Evolutionary conservation across 2,113 vertebrate species (phyloP).

Genomic region (Microcebus lehilahytsara): DNA sequence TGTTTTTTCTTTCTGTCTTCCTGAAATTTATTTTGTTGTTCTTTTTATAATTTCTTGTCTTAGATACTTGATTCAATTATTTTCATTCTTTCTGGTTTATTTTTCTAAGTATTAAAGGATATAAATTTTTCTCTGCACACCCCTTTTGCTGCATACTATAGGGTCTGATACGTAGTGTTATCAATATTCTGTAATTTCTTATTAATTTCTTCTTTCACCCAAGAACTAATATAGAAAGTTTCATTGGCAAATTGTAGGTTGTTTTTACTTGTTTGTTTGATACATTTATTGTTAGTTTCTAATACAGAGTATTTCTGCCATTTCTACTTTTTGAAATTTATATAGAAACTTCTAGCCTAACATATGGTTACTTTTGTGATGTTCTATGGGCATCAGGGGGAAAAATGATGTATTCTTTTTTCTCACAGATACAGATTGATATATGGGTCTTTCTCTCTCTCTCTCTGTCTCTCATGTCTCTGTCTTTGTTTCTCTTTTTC

Average conservation of each 20-base stretch:
- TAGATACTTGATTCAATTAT: neutral
- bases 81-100: neutral
- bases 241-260: neutral
- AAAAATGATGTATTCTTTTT: neutral
- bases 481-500: neutral
- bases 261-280: neutral
- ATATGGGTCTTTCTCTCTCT: neutral
- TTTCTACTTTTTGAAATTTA: constrained; percentile 9
- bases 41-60: neutral
- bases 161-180: neutral
- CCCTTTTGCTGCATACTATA: neutral
- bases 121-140: neutral
- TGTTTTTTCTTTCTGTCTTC: neutral
- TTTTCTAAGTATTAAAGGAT: neutral
- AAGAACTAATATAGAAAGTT: neutral
- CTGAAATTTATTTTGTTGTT: neutral
- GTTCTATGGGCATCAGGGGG: neutral
- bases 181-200: neutral
- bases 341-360: neutral
- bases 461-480: neutral
- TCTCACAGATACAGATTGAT: neutral
- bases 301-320: neutral
- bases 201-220: neutral
- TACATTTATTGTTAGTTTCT: neutral
- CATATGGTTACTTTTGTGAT: neutral